phyloP scores from a whole-genome alignment of 2,888 invertebrate genomes.

The Gymnosoma rotundatum region DNA sequence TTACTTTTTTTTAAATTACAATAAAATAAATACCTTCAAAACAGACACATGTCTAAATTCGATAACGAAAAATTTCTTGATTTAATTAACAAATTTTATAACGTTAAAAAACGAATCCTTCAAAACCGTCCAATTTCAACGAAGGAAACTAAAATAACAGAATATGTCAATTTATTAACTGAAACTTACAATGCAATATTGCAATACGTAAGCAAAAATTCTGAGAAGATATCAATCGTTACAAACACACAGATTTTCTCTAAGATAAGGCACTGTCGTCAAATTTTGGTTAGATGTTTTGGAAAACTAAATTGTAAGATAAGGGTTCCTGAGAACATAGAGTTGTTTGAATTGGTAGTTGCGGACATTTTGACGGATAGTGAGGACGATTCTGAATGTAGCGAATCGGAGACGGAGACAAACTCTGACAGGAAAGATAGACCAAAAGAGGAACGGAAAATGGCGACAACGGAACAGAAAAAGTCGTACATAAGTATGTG shows the following conservation, averaged over 20 bases:
- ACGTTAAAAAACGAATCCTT: background rate
- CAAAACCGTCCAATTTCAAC: background rate
- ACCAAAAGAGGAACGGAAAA: background rate
- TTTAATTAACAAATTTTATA: background rate
- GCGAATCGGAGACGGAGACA: background rate
- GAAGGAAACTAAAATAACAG: background rate
- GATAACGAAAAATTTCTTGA: background rate
- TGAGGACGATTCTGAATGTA: background rate
- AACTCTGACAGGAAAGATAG: background rate
- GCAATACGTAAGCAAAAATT: too few species aligned
- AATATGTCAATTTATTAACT: background rate
- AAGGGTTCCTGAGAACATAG: background rate
- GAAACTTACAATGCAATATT: background rate
- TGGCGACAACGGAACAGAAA: background rate
- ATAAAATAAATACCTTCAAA: too few species aligned
- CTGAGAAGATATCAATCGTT: too few species aligned
- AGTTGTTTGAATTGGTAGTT: background rate
- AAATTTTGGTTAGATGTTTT: background rate
- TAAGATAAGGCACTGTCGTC: conserved; percentile 1
- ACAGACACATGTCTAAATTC: background rate
- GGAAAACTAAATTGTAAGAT: background rate
- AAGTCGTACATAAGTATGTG: background rate
- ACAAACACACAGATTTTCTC: too few species aligned
- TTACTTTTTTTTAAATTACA: background rate
- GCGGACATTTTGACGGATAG: background rate